Evolutionary conservation across 2,797 vertebrate species (phyloP).

Genomic region (Leptodactylus fallax): DNA sequence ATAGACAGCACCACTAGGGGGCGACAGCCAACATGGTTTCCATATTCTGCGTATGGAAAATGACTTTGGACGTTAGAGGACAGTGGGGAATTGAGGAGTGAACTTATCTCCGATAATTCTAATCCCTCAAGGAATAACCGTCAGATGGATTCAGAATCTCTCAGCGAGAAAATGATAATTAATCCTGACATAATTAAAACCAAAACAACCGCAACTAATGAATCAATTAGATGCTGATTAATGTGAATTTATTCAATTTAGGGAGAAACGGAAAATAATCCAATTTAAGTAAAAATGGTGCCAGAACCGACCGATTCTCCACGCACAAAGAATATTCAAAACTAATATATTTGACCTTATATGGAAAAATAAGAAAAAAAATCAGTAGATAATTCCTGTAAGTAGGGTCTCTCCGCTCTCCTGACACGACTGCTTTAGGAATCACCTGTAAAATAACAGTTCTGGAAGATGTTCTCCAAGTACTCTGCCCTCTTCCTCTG

Average conservation of each 20-base stretch:
- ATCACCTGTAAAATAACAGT: too few relatives aligned
- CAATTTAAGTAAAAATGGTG: background rate
- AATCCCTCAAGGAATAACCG: constrained; percentile 48
- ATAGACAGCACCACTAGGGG: background rate
- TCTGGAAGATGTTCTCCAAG: too few relatives aligned
- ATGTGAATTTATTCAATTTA: constrained; percentile 56
- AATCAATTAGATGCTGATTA: constrained; percentile 60
- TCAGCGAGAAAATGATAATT: constrained; percentile 32
- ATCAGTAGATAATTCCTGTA: too few relatives aligned
- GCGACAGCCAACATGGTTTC: background rate
- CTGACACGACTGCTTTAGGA: too few relatives aligned
- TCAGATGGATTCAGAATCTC: constrained; percentile 48
- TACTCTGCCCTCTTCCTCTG: too few relatives aligned
- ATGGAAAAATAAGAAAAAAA: too few relatives aligned
- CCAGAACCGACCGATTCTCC: background rate
- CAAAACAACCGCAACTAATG: constrained; percentile 56
- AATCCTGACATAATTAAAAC: constrained; percentile 59
- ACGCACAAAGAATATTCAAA: background rate
- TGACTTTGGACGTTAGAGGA: background rate
- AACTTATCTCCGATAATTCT: constrained; percentile 2
- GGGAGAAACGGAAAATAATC: constrained; percentile 40
- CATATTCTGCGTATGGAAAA: background rate
- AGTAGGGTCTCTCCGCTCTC: background rate
- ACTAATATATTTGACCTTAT: background rate
- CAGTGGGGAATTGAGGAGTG: background rate